phyloP scores from a whole-genome alignment of 2,113 vertebrate species.

The Bubo blakistoni region DNA sequence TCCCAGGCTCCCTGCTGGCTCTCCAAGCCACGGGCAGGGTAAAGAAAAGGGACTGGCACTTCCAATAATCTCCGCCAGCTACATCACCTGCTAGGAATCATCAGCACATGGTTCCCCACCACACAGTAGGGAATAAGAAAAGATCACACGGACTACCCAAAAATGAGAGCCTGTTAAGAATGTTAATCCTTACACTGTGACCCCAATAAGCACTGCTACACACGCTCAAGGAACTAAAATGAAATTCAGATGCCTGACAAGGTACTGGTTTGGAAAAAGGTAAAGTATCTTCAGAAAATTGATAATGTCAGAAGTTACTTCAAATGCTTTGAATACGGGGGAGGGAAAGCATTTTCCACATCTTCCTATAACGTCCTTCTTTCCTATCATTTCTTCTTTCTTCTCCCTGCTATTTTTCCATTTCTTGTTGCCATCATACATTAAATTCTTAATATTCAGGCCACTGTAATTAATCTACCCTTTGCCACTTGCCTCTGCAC shows the following conservation, averaged over 20 bases:
- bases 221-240: fast-evolving
- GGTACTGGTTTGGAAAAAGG: background rate
- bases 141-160: background rate
- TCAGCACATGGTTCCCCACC: background rate
- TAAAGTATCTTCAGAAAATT: background rate
- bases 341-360: background rate
- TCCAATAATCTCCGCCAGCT: background rate
- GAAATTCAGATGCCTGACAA: background rate
- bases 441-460: background rate
- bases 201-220: fast-evolving
- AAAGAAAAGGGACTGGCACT: background rate
- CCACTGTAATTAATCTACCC: background rate
- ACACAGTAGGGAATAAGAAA: background rate
- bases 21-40: background rate
- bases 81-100: background rate
- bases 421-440: background rate
- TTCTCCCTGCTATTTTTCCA: background rate
- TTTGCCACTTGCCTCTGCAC: background rate
- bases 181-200: background rate
- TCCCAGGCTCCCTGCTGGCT: background rate
- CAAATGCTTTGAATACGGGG: background rate
- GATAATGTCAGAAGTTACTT: background rate
- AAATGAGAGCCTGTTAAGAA: background rate
- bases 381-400: background rate
- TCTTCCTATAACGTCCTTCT: background rate